Evolutionary conservation across 2,888 invertebrate genomes (phyloP), one percentile per base, ranked within the genome.

Genomic region (Sphaeridia pumilis): DNA sequence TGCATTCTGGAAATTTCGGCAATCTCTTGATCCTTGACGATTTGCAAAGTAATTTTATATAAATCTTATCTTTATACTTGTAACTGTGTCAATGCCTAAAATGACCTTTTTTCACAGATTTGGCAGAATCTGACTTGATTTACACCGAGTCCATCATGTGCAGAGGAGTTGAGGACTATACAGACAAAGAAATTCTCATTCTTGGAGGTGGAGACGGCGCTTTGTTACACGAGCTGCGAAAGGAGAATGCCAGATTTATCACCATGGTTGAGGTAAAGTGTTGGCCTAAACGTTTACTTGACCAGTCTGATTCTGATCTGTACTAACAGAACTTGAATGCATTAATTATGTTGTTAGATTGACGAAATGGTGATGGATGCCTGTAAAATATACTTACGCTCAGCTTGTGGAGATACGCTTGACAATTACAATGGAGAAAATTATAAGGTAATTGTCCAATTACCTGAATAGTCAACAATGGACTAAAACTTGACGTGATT

Each of bases 141-240:
- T 94, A 94, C 71, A 92, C 92, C 1, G 87, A 89, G 72, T 88
- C 88, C 0, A 73, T 94, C 41, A 90, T 93, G 87, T 83, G 84
- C 64, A 78, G 84, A 66, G 88, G 87, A 5, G 78, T 79, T 61
- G 87, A 88, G 68, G 77, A 76, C 69, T 94, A 89, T 68, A 77
- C 79, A 65, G 86, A 82, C 61, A 90, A 90, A 71, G 89, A 90
- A 71, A 87, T 93, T 61, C 80, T 90, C 46, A 92, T 93, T 68
- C 78, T 93, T 64, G 93, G 93, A 47, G 94, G 93, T 4, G 93
- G 94, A 1, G 94, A 94, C 70, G 94, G 94, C n/a, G 93, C 88
- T 3, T 73, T 94, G 0, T 74, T 94, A 0, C 84, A 86, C 72
- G 92, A 92, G 70, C 73, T 94, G 54, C 76, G 90, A 46, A 89